Conservation (phyloP, 2,888 invertebrate genomes). For the Nyleta sp. region DNA sequence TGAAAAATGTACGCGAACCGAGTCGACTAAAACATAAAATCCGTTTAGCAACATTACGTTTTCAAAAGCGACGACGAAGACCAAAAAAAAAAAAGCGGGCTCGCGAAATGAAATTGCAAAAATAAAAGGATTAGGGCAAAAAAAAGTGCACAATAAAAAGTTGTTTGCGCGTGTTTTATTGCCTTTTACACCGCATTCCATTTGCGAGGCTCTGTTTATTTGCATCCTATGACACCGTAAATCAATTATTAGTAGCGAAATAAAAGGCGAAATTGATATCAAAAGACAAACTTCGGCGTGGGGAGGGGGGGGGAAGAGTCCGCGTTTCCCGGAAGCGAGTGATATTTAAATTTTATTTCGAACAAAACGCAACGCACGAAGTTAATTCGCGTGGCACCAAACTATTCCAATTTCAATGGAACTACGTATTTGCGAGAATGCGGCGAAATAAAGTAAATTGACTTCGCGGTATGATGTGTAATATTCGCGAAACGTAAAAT, state of each 20-base stretch:
- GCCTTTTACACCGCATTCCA: slow-evolving; percentile 19
- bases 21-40: background rate
- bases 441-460: slow-evolving; percentile 23
- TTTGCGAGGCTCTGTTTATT: slow-evolving; percentile 15
- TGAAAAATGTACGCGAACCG: background rate
- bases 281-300: slow-evolving; percentile 17
- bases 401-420: slow-evolving; percentile 33
- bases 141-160: background rate
- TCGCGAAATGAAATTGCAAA: background rate
- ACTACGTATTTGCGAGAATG: slow-evolving; percentile 19
- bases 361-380: slow-evolving; percentile 11
- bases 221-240: slow-evolving; percentile 4
- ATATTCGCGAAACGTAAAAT: slow-evolving; percentile 19
- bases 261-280: slow-evolving; percentile 18
- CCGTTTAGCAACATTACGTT: too few relatives aligned
- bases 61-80: too few relatives aligned
- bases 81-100: background rate
- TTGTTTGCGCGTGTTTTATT: slow-evolving; percentile 4
- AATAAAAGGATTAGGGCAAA: background rate
- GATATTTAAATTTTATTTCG: slow-evolving; percentile 18
- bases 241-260: slow-evolving; percentile 35
- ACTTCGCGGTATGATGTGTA: slow-evolving; percentile 12
- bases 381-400: slow-evolving; percentile 23
- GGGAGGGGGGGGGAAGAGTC: background rate
- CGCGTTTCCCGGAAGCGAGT: slow-evolving; percentile 2